Conservation (phyloP, 2,113 vertebrate genomes). For the Coracopsis vasa region DNA sequence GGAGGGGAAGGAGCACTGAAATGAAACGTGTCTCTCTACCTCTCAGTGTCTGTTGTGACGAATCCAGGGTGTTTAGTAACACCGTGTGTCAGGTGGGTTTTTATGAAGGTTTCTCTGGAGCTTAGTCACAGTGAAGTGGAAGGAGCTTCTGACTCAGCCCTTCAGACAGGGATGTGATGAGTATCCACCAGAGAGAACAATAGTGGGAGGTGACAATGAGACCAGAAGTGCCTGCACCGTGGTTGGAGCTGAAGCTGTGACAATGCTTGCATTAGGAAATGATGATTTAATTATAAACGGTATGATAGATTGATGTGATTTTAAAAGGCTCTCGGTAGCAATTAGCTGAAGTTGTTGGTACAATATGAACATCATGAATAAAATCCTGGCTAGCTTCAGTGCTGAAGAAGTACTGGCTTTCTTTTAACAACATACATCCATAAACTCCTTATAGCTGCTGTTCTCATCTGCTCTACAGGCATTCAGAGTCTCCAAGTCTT, state of each 20-base stretch:
- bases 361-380: neutral
- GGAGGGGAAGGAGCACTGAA: neutral
- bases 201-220: neutral
- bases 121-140: neutral
- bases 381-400: neutral
- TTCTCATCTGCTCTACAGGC: neutral
- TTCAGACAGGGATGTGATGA: neutral
- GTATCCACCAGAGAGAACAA: neutral
- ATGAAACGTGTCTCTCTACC: neutral
- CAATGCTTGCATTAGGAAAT: neutral
- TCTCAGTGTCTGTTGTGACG: neutral
- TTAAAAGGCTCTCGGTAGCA: neutral
- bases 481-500: neutral
- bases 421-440: neutral
- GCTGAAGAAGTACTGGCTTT: neutral
- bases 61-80: neutral
- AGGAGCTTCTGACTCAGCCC: neutral
- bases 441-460: neutral
- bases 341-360: neutral
- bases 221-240: neutral
- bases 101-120: neutral
- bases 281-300: neutral
- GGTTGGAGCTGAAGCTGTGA: neutral
- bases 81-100: neutral
- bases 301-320: neutral